Conservation (phyloP, 2,113 vertebrate species). For the Todiramphus chloris region DNA sequence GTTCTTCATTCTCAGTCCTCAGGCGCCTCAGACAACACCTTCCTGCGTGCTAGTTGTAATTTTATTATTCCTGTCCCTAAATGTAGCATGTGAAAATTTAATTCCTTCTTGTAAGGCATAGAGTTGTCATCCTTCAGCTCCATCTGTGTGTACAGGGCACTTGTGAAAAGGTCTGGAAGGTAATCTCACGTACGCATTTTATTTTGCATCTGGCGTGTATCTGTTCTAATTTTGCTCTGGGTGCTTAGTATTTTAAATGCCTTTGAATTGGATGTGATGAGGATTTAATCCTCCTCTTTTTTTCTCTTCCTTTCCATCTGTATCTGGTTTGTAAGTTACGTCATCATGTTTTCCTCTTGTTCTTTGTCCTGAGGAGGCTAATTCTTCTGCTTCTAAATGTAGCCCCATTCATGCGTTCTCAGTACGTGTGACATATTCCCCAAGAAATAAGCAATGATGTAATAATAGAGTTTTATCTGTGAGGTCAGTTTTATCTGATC, state of each 20-base stretch:
- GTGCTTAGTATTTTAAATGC: neutral
- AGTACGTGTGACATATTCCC: neutral
- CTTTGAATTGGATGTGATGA: neutral
- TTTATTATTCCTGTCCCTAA: neutral
- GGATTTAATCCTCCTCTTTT: neutral
- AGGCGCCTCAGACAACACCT: neutral
- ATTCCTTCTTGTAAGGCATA: neutral
- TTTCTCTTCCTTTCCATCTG: neutral
- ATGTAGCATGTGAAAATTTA: neutral
- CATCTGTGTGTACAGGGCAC: fast-evolving
- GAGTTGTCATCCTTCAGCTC: neutral
- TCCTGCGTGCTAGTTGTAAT: neutral
- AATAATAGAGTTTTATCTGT: neutral
- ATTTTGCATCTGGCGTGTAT: neutral
- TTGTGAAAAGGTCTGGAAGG: neutral
- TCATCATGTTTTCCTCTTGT: neutral
- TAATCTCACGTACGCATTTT: neutral
- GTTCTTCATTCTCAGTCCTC: neutral
- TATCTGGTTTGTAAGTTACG: neutral
- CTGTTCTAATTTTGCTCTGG: neutral
- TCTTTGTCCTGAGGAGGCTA: neutral
- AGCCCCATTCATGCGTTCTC: neutral
- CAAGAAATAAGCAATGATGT: neutral
- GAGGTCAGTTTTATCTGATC: no score
- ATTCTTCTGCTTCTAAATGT: neutral